These are phyloP conservation scores for Elephas maximus DNA, from an alignment of 2,113 vertebrate genomes.

Conservation along the genomic window DNA sequence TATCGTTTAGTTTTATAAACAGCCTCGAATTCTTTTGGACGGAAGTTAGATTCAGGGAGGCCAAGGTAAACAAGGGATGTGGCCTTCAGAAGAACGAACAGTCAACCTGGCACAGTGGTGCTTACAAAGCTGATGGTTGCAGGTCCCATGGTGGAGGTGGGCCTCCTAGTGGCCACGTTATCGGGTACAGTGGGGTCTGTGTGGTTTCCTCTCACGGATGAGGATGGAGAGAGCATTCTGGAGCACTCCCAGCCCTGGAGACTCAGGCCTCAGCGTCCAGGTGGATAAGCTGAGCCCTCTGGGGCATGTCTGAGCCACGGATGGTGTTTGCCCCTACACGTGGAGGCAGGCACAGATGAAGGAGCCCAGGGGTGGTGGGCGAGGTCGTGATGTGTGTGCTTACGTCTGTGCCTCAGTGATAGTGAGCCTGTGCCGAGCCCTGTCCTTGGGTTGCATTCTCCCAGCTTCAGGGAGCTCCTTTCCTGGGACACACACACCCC, in stretches of 20 bases:
- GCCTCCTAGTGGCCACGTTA: not conserved
- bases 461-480: not conserved
- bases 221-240: not conserved
- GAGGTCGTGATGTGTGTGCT: not conserved
- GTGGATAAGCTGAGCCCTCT: accelerated
- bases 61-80: not conserved
- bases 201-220: not conserved
- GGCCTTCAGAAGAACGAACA: not conserved
- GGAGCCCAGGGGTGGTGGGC: not conserved
- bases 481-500: not conserved
- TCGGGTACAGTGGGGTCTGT: not conserved
- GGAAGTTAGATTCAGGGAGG: not conserved
- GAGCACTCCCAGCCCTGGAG: not conserved
- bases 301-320: not conserved
- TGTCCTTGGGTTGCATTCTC: not conserved
- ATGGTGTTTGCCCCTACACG: not conserved
- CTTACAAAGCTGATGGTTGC: not conserved
- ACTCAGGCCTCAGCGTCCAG: too few species aligned
- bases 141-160: too few species aligned
- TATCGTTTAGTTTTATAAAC: not conserved
- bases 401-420: not conserved
- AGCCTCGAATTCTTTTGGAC: not conserved
- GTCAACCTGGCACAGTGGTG: not conserved
- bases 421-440: not conserved
- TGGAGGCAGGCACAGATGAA: not conserved